These are phyloP conservation scores for Yponomeuta sedellus DNA, from an alignment of 2,888 invertebrate genomes.

Conservation along the genomic window DNA sequence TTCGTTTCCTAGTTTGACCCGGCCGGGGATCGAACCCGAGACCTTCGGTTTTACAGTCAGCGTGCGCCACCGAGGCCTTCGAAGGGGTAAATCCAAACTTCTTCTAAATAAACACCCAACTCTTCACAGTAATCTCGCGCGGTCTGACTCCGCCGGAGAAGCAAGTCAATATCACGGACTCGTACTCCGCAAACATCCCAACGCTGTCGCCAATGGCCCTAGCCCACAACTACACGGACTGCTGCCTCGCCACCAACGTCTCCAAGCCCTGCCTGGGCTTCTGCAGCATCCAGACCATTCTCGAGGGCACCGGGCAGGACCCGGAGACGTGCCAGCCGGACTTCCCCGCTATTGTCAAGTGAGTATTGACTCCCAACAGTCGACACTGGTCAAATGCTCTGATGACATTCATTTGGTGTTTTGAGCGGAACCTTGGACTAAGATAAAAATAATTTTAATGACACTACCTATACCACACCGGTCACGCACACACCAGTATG, in stretches of 20 bases:
- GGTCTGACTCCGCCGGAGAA: constrained; percentile 77
- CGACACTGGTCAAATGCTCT: background rate
- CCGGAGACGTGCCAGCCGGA: constrained; percentile 88
- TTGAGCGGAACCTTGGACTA: no score
- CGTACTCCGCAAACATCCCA: constrained; percentile 59
- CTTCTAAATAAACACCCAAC: no score
- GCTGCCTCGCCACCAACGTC: constrained; percentile 83
- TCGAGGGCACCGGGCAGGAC: constrained; percentile 87
- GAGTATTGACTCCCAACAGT: constrained; percentile 26
- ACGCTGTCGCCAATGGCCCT: constrained; percentile 55
- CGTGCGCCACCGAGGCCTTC: no score
- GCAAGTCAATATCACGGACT: constrained; percentile 50
- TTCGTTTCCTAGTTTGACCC: no score
- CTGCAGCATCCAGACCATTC: constrained; percentile 86
- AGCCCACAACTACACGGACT: constrained; percentile 88
- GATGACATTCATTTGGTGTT: background rate
- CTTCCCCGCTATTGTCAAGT: constrained; percentile 85
- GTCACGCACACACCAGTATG: no score
- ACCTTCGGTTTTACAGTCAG: no score
- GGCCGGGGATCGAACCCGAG: no score
- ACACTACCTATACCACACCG: no score
- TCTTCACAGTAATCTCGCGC: constrained; percentile 75
- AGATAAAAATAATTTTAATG: no score
- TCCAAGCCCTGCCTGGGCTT: constrained; percentile 85
- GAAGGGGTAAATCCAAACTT: no score